These are phyloP conservation scores for Muscicapa adusta DNA, from an alignment of 2,113 vertebrate species.

Conservation along the genomic window DNA sequence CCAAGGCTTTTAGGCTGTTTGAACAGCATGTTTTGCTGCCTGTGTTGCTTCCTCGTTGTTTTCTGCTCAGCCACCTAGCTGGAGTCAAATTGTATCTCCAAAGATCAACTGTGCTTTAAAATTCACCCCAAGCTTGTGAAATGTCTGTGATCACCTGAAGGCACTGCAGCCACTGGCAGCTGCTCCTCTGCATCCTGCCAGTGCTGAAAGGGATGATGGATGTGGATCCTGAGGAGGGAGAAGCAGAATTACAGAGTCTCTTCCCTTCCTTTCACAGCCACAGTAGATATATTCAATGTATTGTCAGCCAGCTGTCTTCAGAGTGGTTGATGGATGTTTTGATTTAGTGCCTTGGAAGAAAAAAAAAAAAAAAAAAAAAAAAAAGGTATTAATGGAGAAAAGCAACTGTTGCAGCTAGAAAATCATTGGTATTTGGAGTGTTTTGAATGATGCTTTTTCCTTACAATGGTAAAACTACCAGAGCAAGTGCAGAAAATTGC, in stretches of 20 bases:
- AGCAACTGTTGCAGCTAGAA: background rate
- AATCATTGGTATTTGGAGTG: background rate
- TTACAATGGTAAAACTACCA: background rate
- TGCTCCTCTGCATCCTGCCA: background rate
- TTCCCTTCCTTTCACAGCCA: background rate
- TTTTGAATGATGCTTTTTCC: background rate
- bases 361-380: background rate
- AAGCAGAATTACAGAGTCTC: background rate
- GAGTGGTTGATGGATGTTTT: background rate
- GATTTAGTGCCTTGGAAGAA: background rate
- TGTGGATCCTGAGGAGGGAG: background rate
- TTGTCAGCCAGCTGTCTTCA: conserved; percentile 3
- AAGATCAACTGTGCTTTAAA: background rate
- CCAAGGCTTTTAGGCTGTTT: background rate
- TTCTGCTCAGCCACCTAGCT: background rate
- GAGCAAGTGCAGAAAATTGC: background rate
- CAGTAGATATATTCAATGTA: background rate
- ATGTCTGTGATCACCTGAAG: background rate
- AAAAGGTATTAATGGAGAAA: background rate
- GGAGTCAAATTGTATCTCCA: background rate
- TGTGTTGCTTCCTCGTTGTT: background rate
- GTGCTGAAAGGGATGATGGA: background rate
- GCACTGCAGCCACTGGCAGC: background rate
- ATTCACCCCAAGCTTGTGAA: background rate
- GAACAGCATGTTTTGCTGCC: rapidly evolving